Evolutionary conservation across 2,888 invertebrate genomes (phyloP), one percentile per base, ranked within the genome.

Genomic region (Lasioglossum morio): DNA sequence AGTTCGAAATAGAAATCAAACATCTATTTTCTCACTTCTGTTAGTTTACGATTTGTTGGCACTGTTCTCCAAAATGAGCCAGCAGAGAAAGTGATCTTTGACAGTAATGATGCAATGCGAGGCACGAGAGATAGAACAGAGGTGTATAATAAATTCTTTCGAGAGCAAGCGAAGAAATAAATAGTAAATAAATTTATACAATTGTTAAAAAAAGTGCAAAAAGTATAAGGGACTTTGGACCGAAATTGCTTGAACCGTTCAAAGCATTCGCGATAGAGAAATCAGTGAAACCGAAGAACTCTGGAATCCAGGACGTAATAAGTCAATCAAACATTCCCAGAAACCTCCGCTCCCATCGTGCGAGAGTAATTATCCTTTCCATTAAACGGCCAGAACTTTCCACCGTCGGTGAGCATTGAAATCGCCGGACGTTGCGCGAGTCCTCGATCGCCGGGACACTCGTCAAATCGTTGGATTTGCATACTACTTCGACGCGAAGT

Each of bases 391-490:
- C 34, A 34, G 66, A 37, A 37, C 37, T 34, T 37, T 69, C 69
- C 37, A 69, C 37, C 23, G 37, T 10, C 23, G 1, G 34, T 19
- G 34, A 34, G 37, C 69, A 69, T 69, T n/a, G 69, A 69, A 69
- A 37, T 69, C 37, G 37, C 66, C 34, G 34, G 66, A 66, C 66
- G 66, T 66, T 66, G 34, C 34, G 34, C 37, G 69, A 69, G 23
- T 37, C 37, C 37, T 69, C 69, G 69, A 69, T 37, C 37, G 12
- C 69, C 69, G 69, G 30, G 66, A 69, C 69, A 69, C 69, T 69
- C 69, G 69, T 69, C 69, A 37, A 37, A 69, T 69, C 69, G 37
- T 23, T 23, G 23, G 69, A 69, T 69, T 69, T 37, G 69, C 69
- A 69, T 69, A 69, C 37, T 66, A 30, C 34, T 34, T 34, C 4